phyloP scores from a whole-genome alignment of 2,888 invertebrate species.

The Ochropleura leucogaster region DNA sequence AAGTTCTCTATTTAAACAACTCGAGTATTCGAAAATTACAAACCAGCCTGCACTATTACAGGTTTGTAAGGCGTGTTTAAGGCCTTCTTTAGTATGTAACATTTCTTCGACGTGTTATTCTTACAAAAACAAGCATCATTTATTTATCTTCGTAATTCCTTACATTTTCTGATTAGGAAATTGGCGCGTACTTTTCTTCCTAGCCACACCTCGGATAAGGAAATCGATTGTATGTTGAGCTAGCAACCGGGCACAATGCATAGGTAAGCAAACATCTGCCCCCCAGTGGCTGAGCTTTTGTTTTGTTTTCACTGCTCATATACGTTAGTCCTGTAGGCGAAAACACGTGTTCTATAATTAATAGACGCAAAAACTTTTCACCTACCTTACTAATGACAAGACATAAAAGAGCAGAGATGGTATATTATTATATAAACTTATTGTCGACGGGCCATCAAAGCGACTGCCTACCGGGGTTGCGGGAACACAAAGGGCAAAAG shows the following conservation, averaged over 20 bases:
- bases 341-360: conserved; percentile 1
- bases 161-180: conserved; percentile 17
- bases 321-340: background rate
- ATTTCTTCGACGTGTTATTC: background rate
- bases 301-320: conserved; percentile 5
- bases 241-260: conserved; percentile 23
- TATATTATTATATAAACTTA: no score
- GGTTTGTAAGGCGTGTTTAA: no score
- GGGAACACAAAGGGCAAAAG: no score
- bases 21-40: no score
- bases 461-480: no score
- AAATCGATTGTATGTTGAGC: conserved; percentile 26
- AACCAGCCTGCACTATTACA: no score
- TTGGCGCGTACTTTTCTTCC: background rate
- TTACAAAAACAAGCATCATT: background rate
- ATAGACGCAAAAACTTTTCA: background rate
- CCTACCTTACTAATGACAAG: background rate
- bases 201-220: conserved; percentile 25
- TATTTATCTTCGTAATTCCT: conserved; percentile 6
- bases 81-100: background rate
- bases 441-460: no score
- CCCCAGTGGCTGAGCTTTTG: background rate
- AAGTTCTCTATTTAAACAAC: no score
- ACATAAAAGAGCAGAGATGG: background rate
- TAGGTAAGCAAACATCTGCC: conserved; percentile 8